These are phyloP conservation scores for Coremacera marginata DNA, from an alignment of 2,888 invertebrate genomes.

Conservation along the genomic window DNA sequence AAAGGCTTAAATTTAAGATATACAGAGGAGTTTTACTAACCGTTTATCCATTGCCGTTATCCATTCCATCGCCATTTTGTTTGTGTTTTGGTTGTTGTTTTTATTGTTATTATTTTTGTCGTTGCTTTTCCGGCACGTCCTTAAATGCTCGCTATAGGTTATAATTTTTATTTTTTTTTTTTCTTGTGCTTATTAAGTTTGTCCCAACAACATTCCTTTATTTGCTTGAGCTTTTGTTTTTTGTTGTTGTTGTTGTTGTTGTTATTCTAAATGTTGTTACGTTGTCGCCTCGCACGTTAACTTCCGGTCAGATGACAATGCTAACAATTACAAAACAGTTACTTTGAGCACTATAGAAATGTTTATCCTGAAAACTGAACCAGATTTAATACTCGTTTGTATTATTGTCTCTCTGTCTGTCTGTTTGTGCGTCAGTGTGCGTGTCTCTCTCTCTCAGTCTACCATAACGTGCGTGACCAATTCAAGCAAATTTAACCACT, in stretches of 20 bases:
- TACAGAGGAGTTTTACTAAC: constrained; percentile 58
- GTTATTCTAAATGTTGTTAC: not conserved
- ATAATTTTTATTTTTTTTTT: not conserved
- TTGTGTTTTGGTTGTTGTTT: constrained; percentile 12
- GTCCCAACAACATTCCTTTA: not conserved
- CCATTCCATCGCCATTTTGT: constrained; percentile 72
- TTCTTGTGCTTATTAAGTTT: not conserved
- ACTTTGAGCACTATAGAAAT: not conserved
- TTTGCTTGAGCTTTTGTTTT: constrained; percentile 8
- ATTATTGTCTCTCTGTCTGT: constrained; percentile 6
- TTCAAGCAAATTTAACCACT: constrained; percentile 43
- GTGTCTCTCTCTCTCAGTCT: constrained; percentile 50
- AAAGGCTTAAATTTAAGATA: not conserved
- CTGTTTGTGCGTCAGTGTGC: not conserved
- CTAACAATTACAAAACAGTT: constrained; percentile 28
- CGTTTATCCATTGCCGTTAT: constrained; percentile 73
- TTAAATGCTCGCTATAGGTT: not conserved
- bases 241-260: constrained; percentile 8
- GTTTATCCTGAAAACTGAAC: not conserved
- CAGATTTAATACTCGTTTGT: not conserved
- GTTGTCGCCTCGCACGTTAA: constrained; percentile 18
- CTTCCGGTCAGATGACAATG: constrained; percentile 25
- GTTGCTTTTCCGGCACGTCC: not conserved
- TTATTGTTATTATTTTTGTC: constrained; percentile 13
- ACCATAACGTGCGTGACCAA: constrained; percentile 42